Base-by-base conservation (phyloP, 2,113 vertebrate genomes). In the Percopsis transmontana region DNA sequence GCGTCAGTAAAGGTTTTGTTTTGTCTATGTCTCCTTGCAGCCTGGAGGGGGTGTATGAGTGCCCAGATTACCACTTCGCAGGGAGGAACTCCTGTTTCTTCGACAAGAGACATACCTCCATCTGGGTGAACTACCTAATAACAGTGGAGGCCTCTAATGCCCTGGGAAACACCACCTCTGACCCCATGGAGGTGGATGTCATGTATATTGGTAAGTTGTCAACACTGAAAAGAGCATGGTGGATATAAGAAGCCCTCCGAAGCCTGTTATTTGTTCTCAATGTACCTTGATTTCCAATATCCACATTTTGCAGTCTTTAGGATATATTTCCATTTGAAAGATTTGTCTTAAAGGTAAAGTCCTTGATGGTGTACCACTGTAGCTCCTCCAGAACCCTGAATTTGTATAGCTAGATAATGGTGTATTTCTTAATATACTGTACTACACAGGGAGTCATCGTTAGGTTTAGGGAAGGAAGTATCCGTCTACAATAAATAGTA, bases 61-160 rank as follows among this genome's bases (percentile, higher is more conserved):
- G 97, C 86, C 95, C 95, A 1, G 96, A 99, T 80, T 99, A 99
- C 80, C 52, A 3, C 72, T 93, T 91, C 0, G 89, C 92, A 9
- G 96, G 96, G 11, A 91, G 87, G 41, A 94, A 95, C 85, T 94
- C 95, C 69, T 99, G 97, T 69, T 96, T 92, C 89, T 99, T 99
- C 61, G 79, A 91, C 83, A 95, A 91, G 91, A 85, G 68, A 6
- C 83, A 94, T 70, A 96, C 94, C 5, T 92, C 91, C 45, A 87
- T 95, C 38, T 95, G 94, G 96, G 91, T 88, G 1, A 82, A 89
- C 3, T 98, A 98, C 33, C 68, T 84, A 86, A 89, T 99, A 72
- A 94, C 80, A 0, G 84, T 98, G 56, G 91, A 83, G 21, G 95
- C 97, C 62, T 91, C 77, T 1, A 99, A 97, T 58, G 70, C 85